Evolutionary conservation across 2,113 vertebrate species (phyloP).

Genomic region (Camelus bactrianus): DNA sequence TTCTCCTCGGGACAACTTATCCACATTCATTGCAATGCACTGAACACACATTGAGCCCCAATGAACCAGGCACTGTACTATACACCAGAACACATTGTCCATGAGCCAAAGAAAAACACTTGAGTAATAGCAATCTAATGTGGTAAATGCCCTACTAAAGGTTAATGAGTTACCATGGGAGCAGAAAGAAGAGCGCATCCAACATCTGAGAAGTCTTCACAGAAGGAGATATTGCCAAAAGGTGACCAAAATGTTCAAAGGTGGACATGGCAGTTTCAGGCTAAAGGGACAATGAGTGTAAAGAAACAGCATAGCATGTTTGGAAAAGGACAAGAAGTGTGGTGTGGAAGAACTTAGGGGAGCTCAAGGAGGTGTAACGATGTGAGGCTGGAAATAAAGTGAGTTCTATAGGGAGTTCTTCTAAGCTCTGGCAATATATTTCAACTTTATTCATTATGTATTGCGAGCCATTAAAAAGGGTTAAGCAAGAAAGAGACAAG

Average conservation of each 20-base stretch:
- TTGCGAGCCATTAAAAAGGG: not conserved
- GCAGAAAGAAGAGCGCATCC: not conserved
- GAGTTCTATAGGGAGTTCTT: not conserved
- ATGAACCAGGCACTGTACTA: not conserved
- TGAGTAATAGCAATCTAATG: not conserved
- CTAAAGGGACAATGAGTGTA: not conserved
- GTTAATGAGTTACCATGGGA: not conserved
- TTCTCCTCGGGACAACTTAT: not conserved
- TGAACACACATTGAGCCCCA: not conserved
- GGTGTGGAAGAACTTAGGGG: not conserved
- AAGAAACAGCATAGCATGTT: not conserved
- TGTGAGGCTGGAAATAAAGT: not conserved
- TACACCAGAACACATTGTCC: not conserved
- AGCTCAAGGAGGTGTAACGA: not conserved
- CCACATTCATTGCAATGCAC: not conserved
- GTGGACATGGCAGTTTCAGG: not conserved
- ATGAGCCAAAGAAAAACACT: not conserved
- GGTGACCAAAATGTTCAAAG: not conserved
- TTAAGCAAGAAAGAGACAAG: constrained; percentile 18
- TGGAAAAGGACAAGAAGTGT: not conserved
- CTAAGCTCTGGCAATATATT: not conserved
- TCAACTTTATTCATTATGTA: not conserved
- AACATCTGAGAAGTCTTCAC: not conserved
- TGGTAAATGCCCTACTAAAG: not conserved
- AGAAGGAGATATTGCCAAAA: not conserved